These are phyloP conservation scores for Drosophila picticornis DNA, from an alignment of 2,888 invertebrate species.

Conservation along the genomic window DNA sequence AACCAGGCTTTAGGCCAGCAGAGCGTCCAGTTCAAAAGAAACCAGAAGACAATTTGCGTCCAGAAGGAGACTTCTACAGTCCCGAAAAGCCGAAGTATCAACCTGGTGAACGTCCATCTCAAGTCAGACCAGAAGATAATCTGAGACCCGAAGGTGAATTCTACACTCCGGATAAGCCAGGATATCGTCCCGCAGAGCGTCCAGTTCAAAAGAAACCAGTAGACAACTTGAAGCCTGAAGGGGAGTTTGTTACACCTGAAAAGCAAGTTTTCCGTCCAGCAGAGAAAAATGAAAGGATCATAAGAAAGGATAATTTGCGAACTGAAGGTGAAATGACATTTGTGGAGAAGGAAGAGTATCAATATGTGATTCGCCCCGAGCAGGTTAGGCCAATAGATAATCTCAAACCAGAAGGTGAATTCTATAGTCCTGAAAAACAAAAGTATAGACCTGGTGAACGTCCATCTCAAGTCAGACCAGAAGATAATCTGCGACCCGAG, in stretches of 20 bases:
- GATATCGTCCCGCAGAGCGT: not conserved
- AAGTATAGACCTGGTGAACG: conserved; percentile 16
- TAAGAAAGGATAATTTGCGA: conserved; percentile 85
- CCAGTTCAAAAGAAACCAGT: conserved; percentile 23
- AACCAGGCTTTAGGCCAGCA: conserved; percentile 71
- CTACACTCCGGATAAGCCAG: conserved; percentile 11
- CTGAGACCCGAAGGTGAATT: conserved; percentile 70
- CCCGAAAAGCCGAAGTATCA: conserved; percentile 86
- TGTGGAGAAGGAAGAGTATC: conserved; percentile 80
- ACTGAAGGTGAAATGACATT: conserved; percentile 82
- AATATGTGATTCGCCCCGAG: conserved; percentile 64
- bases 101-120: conserved; percentile 85
- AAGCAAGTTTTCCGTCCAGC: conserved; percentile 57
- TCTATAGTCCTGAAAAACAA: conserved; percentile 52
- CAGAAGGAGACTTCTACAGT: conserved; percentile 86
- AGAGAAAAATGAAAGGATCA: conserved; percentile 6
- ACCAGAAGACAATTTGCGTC: conserved; percentile 83
- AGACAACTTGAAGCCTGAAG: conserved; percentile 87
- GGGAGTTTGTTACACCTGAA: conserved; percentile 86
- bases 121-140: conserved; percentile 86
- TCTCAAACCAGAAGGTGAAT: conserved; percentile 86
- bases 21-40: conserved; percentile 5
- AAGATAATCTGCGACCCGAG: conserved; percentile 73
- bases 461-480: conserved; percentile 81
- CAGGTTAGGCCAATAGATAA: conserved; percentile 19